Conservation (phyloP, 1,140 invertebrate species). For the Bombus huntii region DNA sequence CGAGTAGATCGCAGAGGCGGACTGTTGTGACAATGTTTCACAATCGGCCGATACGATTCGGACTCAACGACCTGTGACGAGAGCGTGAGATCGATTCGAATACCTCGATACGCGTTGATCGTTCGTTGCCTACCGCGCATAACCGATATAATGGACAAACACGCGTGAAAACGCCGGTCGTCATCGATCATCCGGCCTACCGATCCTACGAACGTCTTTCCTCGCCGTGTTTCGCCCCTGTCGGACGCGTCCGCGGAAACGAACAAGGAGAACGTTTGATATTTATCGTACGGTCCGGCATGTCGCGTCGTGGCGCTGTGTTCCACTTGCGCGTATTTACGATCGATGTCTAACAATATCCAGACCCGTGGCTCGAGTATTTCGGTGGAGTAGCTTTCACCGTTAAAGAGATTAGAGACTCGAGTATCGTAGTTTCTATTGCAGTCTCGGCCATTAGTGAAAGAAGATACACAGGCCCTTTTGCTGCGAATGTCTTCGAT, state of each 20-base stretch:
- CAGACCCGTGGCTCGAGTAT: background rate
- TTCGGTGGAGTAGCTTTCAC: conserved; percentile 20
- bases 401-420: conserved; percentile 45
- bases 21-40: conserved; percentile 73
- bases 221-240: background rate
- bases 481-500: conserved; percentile 65
- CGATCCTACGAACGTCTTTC: background rate
- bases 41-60: conserved; percentile 65
- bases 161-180: conserved; percentile 13
- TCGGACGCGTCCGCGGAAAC: background rate
- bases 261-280: background rate
- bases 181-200: conserved; percentile 54
- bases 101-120: conserved; percentile 41
- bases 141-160: conserved; percentile 34
- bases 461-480: conserved; percentile 56
- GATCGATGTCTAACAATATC: background rate
- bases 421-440: conserved; percentile 59
- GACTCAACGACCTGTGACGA: conserved; percentile 49
- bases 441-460: conserved; percentile 24
- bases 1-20: conserved; percentile 63
- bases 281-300: background rate
- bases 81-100: conserved; percentile 70
- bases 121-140: conserved; percentile 53
- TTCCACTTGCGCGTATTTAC: background rate
- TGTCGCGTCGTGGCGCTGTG: background rate